A percentile compares a stretch with the other conserved stretches of the same genome.
phyloP scores from a whole-genome alignment of 2,888 invertebrate species.

The Drosophila gaucha region DNA sequence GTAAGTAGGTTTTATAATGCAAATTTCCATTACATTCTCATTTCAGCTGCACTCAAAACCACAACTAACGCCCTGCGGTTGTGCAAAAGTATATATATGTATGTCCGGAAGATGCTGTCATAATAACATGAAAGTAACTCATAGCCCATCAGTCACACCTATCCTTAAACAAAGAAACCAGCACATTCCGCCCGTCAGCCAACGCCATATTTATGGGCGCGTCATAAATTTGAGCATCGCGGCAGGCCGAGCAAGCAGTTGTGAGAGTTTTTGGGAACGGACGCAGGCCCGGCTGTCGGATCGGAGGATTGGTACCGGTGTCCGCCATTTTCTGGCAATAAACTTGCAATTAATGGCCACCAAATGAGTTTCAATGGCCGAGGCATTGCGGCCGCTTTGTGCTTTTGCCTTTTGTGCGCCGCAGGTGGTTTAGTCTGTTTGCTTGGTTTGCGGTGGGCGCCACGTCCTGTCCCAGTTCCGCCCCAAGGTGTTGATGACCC shows the following conservation, averaged over 20 bases:
- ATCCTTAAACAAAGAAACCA: neutral
- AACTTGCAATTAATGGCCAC: slow-evolving; percentile 68
- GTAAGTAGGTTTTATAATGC: neutral
- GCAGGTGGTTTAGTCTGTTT: slow-evolving; percentile 42
- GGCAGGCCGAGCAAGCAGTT: slow-evolving; percentile 23
- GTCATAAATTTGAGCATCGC: slow-evolving; percentile 59
- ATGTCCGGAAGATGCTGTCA: slow-evolving; percentile 29
- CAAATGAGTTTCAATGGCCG: slow-evolving; percentile 58
- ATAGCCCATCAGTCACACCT: slow-evolving; percentile 20
- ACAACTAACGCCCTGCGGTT: neutral
- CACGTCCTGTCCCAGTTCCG: neutral
- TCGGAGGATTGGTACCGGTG: slow-evolving; percentile 2
- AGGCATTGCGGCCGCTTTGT: slow-evolving; percentile 40
- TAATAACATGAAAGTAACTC: slow-evolving; percentile 34
- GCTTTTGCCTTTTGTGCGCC: slow-evolving; percentile 33
- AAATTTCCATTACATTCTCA: neutral
- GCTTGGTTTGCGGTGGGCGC: slow-evolving; percentile 13
- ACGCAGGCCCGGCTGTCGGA: slow-evolving; percentile 6
- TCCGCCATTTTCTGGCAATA: slow-evolving; percentile 67
- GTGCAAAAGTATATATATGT: neutral
- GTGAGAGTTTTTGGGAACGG: slow-evolving; percentile 4
- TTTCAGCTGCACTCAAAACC: neutral
- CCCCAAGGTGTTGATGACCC: slow-evolving; percentile 24
- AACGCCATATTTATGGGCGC: slow-evolving; percentile 28
- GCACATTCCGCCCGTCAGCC: slow-evolving; percentile 4